Conservation (phyloP, 1,140 invertebrate species). For the Cyrtorhinus lividipennis region DNA sequence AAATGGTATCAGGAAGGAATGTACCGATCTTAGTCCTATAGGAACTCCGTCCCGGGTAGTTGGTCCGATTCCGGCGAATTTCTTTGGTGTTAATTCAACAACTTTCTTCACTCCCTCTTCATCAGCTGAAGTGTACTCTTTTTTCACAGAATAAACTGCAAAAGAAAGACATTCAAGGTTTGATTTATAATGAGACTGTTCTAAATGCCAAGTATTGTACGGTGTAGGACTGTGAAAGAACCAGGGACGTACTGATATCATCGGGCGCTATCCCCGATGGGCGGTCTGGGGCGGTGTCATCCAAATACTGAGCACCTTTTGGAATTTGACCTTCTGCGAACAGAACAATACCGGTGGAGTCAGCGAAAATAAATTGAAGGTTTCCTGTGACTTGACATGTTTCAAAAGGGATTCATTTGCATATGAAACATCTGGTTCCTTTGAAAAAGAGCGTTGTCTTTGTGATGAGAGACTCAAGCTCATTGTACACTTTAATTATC, state of each 20-base stretch:
- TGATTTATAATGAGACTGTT: not conserved
- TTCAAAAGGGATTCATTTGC: no score
- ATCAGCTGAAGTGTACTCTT: constrained; percentile 43
- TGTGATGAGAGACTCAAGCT: no score
- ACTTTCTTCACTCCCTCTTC: constrained; percentile 37
- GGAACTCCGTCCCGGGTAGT: constrained; percentile 80
- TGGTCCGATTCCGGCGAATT: constrained; percentile 80
- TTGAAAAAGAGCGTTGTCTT: no score
- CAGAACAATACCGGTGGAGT: no score
- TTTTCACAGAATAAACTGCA: constrained; percentile 43
- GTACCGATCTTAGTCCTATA: constrained; percentile 76
- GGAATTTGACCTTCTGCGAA: constrained; percentile 67
- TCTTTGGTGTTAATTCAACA: constrained; percentile 51
- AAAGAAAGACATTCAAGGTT: not conserved
- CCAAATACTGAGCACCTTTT: constrained; percentile 56
- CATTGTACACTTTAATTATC: no score
- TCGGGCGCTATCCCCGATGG: constrained; percentile 42
- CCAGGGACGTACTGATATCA: constrained; percentile 38
- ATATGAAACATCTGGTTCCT: no score
- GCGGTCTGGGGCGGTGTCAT: constrained; percentile 29
- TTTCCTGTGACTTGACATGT: no score
- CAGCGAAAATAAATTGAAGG: no score
- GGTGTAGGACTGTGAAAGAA: not conserved
- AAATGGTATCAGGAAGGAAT: constrained; percentile 5
- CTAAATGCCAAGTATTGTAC: not conserved